Percentiles rank a stretch among this genome's conserved stretches.
Evolutionary conservation across 2,113 vertebrate genomes (phyloP).

Genomic region (Rhodinocichla rosea): DNA sequence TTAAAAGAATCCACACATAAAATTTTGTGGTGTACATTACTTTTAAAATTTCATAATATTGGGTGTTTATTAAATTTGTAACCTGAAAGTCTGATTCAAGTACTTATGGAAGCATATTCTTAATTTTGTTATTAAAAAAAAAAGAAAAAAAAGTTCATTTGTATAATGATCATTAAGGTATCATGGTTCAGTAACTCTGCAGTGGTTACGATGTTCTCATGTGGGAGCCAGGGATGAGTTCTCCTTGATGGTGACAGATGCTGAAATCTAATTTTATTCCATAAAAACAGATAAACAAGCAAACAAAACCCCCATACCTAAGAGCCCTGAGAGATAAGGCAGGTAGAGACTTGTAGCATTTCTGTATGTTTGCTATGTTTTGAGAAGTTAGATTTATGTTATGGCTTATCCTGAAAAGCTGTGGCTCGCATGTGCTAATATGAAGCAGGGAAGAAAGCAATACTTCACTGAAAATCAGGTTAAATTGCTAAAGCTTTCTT

Average conservation of each 20-base stretch:
- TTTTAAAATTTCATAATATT: slow-evolving; percentile 60
- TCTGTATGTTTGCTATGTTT: slow-evolving; percentile 10
- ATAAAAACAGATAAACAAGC: slow-evolving; percentile 38
- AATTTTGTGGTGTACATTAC: background rate
- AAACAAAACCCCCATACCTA: background rate
- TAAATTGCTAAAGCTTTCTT: background rate
- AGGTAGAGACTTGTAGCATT: slow-evolving; percentile 24
- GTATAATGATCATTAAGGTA: slow-evolving; percentile 73
- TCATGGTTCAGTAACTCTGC: slow-evolving; percentile 73
- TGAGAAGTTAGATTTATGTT: slow-evolving; percentile 14
- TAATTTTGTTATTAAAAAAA: slow-evolving; percentile 68
- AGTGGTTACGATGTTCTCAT: slow-evolving; percentile 71
- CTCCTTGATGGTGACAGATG: slow-evolving; percentile 75
- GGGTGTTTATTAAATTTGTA: slow-evolving; percentile 67
- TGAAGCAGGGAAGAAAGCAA: background rate
- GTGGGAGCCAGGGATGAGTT: slow-evolving; percentile 68
- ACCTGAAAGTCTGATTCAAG: slow-evolving; percentile 57
- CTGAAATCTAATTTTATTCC: slow-evolving; percentile 76
- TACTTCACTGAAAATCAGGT: background rate
- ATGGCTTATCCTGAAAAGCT: background rate
- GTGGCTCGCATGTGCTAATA: background rate
- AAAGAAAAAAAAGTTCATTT: slow-evolving; percentile 47
- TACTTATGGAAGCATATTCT: slow-evolving; percentile 66
- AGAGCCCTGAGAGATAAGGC: slow-evolving; percentile 59
- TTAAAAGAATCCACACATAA: background rate